Conservation (phyloP, 2,113 vertebrate genomes). For the Crotophaga sulcirostris region DNA sequence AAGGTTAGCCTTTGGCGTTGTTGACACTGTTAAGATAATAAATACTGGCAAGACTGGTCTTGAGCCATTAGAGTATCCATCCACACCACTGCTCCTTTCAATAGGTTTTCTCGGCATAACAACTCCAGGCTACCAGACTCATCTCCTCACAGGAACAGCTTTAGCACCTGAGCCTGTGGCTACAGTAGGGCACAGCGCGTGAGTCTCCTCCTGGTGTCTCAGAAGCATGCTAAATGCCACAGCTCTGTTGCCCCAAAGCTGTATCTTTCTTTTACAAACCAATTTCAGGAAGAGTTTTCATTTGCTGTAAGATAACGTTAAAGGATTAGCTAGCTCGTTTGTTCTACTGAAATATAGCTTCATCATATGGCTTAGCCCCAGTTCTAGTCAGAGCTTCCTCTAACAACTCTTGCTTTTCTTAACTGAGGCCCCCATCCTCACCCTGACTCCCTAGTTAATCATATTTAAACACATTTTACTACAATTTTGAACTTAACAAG, state of each 20-base stretch:
- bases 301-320: not conserved
- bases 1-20: not conserved
- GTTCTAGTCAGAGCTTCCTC: not conserved
- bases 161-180: not conserved
- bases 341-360: not conserved
- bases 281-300: not conserved
- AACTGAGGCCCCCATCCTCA: not conserved
- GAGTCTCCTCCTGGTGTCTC: not conserved
- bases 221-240: not conserved
- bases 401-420: not conserved
- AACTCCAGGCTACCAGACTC: not conserved
- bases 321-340: not conserved
- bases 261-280: not conserved
- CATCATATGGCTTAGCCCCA: not conserved
- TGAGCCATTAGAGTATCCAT: not conserved
- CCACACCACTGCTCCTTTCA: not conserved
- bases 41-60: not conserved
- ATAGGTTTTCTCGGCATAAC: not conserved
- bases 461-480: not conserved
- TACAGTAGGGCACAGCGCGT: accelerated
- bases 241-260: not conserved
- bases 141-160: not conserved
- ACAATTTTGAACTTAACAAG: not conserved
- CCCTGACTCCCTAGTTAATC: not conserved
- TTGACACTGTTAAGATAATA: not conserved